Conservation (phyloP, 1,140 invertebrate genomes). For the Cotesia glomerata region DNA sequence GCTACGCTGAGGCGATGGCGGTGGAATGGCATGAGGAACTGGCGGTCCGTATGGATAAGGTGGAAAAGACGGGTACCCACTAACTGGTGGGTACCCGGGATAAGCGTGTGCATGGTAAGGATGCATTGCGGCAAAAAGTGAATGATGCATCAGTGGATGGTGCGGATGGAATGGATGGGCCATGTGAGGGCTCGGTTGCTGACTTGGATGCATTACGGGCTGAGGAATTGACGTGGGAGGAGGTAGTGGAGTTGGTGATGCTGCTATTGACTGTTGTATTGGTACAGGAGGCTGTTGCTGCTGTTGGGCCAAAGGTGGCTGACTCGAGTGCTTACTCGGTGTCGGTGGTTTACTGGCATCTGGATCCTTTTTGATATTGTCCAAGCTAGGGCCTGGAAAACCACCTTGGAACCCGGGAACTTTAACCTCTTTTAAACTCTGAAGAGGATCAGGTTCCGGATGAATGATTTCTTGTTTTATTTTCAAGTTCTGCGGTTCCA, state of each 20-base stretch:
- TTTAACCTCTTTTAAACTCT: constrained; percentile 81
- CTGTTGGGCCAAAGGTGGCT: constrained; percentile 42
- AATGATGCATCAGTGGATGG: constrained; percentile 72
- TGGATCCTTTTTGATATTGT: constrained; percentile 79
- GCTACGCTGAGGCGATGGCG: constrained; percentile 68
- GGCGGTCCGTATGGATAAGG: constrained; percentile 75
- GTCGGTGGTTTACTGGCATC: constrained; percentile 61
- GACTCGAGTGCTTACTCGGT: constrained; percentile 51
- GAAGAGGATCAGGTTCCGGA: constrained; percentile 72
- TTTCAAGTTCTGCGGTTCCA: constrained; percentile 78
- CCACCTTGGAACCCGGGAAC: constrained; percentile 73
- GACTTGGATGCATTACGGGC: constrained; percentile 73
- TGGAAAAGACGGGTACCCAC: constrained; percentile 62
- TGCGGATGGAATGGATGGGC: constrained; percentile 71
- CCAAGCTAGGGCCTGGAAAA: constrained; percentile 67
- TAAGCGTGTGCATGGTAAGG: constrained; percentile 75
- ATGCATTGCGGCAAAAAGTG: constrained; percentile 72
- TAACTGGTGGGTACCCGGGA: constrained; percentile 68
- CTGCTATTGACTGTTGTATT: constrained; percentile 50
- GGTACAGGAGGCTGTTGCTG: constrained; percentile 45
- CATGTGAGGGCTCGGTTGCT: constrained; percentile 69
- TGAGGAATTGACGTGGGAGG: constrained; percentile 72
- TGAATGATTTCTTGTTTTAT: constrained; percentile 78
- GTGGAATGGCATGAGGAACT: constrained; percentile 75
- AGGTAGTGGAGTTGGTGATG: constrained; percentile 63